phyloP scores from a whole-genome alignment of 2,113 vertebrate species.

The Apteryx mantelli region DNA sequence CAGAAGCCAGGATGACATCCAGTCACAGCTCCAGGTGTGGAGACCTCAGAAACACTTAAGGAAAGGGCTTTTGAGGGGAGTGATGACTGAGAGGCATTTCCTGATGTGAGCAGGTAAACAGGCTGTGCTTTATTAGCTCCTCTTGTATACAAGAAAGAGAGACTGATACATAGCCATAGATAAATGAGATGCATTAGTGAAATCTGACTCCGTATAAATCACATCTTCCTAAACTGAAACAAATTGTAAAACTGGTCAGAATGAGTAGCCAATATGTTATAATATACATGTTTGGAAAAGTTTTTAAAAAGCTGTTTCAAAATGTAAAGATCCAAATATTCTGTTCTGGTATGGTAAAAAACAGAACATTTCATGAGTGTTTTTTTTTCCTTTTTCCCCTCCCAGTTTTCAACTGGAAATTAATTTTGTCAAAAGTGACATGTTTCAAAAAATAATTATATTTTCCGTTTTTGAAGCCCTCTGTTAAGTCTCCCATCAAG shows the following conservation, averaged over 20 bases:
- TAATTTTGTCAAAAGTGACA: not conserved
- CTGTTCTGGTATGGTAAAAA: not conserved
- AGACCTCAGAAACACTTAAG: not conserved
- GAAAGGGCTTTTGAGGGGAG: not conserved
- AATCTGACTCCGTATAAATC: not conserved
- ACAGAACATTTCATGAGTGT: not conserved
- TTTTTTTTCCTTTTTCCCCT: not conserved
- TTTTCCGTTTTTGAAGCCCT: not conserved
- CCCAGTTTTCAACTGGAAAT: not conserved
- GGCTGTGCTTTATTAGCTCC: not conserved
- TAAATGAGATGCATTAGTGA: not conserved
- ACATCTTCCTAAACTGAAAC: not conserved
- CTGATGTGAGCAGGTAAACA: not conserved
- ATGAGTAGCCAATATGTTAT: not conserved
- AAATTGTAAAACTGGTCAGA: not conserved
- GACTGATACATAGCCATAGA: not conserved
- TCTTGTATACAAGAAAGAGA: not conserved
- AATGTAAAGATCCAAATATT: not conserved
- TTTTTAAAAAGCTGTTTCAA: not conserved
- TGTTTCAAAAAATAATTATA: not conserved
- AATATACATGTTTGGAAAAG: not conserved
- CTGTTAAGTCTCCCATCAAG: not conserved
- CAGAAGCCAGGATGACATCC: not conserved
- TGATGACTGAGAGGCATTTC: not conserved
- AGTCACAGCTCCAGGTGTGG: not conserved